Conservation (phyloP, 2,113 vertebrate genomes). For the Cranoglanis bouderius region DNA sequence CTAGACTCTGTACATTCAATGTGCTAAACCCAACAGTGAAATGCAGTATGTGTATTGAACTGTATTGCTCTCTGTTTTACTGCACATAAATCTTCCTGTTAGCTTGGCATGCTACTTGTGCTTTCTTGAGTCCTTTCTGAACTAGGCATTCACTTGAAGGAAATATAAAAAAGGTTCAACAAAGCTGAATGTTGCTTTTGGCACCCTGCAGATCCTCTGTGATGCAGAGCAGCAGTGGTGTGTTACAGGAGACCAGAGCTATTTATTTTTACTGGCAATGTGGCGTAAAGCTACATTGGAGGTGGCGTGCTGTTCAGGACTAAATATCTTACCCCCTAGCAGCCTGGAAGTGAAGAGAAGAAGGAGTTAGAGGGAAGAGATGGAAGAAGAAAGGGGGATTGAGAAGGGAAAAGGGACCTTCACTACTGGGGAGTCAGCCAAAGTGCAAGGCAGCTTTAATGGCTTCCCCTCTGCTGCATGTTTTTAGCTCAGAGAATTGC, state of each 20-base stretch:
- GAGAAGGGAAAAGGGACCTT: conserved; percentile 54
- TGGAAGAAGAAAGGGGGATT: conserved; percentile 49
- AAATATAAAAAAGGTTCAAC: conserved; percentile 28
- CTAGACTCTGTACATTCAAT: not conserved
- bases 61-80: not conserved
- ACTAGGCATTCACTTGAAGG: conserved; percentile 25
- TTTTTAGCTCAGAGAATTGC: conserved; percentile 67
- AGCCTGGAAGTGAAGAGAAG: conserved; percentile 53
- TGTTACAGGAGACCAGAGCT: conserved; percentile 43
- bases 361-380: conserved; percentile 53
- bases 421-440: conserved; percentile 76
- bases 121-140: conserved; percentile 46
- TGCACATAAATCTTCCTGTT: conserved; percentile 23
- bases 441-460: conserved; percentile 76
- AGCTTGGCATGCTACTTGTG: not conserved
- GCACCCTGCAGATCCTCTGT: conserved; percentile 65
- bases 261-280: conserved; percentile 77
- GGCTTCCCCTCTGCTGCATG: conserved; percentile 66
- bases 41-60: not conserved
- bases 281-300: conserved; percentile 69
- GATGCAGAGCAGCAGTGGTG: conserved; percentile 60
- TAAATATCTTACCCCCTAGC: conserved; percentile 74
- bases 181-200: conserved; percentile 71
- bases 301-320: conserved; percentile 68
- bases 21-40: not conserved